Evolutionary conservation across 2,797 vertebrate species (phyloP).

Genomic region (Phaenicophaeus curvirostris): DNA sequence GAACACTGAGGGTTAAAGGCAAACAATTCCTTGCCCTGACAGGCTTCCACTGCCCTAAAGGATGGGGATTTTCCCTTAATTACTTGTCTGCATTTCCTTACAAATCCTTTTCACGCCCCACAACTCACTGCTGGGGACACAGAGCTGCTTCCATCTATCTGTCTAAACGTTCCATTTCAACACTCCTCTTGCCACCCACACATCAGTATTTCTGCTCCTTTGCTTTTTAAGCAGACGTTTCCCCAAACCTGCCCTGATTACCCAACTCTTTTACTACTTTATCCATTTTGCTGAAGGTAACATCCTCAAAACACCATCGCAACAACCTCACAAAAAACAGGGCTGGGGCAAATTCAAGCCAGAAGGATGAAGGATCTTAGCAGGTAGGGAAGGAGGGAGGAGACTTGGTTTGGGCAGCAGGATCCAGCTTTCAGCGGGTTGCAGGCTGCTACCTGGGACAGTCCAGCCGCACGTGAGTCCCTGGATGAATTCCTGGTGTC

Average conservation of each 20-base stretch:
- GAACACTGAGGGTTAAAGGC: not conserved
- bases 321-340: not conserved
- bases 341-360: not conserved
- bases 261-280: not conserved
- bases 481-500: accelerated
- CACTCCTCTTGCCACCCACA: no score
- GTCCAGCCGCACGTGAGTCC: accelerated
- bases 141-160: not conserved
- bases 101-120: not conserved
- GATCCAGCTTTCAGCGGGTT: accelerated
- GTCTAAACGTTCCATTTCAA: not conserved
- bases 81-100: not conserved
- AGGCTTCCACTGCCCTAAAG: not conserved
- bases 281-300: not conserved
- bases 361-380: not conserved
- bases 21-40: not conserved
- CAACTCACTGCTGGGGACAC: not conserved
- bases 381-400: not conserved
- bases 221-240: not conserved
- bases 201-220: accelerated
- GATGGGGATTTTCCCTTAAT: not conserved
- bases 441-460: not conserved
- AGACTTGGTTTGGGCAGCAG: not conserved
- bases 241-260: not conserved
- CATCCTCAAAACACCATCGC: accelerated